Evolutionary conservation across 2,888 invertebrate genomes (phyloP).

Genomic region (Epirrita christyi): DNA sequence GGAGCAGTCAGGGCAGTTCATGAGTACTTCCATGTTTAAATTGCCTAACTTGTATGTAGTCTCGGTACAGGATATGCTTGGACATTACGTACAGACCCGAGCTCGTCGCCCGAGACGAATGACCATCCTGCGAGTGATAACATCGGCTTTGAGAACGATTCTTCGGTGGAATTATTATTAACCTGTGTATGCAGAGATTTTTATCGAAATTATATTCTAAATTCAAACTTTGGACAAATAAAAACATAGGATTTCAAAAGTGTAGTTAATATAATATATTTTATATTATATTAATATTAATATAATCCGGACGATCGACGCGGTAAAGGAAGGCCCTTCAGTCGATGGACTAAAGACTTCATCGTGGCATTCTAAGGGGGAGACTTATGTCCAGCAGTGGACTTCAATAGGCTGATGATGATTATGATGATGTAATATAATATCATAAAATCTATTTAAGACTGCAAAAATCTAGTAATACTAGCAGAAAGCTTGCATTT

Average conservation of each 20-base stretch:
- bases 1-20: slow-evolving; percentile 80
- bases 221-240: slow-evolving; percentile 11
- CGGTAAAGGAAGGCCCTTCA: no score
- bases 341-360: no score
- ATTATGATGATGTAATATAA: no score
- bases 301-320: no score
- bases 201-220: slow-evolving; percentile 20
- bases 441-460: no score
- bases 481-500: no score
- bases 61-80: slow-evolving; percentile 76
- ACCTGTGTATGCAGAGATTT: slow-evolving; percentile 20
- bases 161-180: slow-evolving; percentile 46
- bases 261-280: no score
- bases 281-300: no score
- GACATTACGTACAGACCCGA: slow-evolving; percentile 53
- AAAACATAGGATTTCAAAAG: not conserved
- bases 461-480: no score
- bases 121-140: slow-evolving; percentile 60
- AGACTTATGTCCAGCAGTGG: no score
- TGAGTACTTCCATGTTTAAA: slow-evolving; percentile 82
- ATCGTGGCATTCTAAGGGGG: no score
- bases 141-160: slow-evolving; percentile 56
- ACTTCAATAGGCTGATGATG: no score
- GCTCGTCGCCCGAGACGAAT: slow-evolving; percentile 54
- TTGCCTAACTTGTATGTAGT: slow-evolving; percentile 80